Evolutionary conservation across 2,113 vertebrate species (phyloP).

Genomic region (Semnopithecus entellus): DNA sequence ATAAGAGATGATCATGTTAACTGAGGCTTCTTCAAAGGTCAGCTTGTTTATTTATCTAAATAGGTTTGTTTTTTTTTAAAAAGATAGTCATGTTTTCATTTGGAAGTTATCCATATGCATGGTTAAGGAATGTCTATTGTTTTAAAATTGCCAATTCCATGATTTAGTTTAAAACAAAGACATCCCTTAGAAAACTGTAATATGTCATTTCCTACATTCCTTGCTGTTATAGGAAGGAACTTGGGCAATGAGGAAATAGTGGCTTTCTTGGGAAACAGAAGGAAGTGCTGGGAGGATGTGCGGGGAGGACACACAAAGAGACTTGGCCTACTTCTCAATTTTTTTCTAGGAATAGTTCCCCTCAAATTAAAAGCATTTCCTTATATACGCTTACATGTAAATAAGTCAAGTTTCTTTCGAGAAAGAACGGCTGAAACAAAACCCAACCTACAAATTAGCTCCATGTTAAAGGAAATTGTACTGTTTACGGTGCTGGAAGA

Average conservation of each 20-base stretch:
- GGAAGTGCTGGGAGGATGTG: background rate
- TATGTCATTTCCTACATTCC: background rate
- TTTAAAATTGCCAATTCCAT: background rate
- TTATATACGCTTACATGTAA: background rate
- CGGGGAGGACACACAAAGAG: background rate
- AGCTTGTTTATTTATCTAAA: constrained; percentile 57
- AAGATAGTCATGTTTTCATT: constrained; percentile 23
- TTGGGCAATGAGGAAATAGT: background rate
- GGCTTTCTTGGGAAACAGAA: background rate
- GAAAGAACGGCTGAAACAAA: constrained; percentile 20
- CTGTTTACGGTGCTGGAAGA: background rate
- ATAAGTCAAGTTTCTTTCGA: background rate
- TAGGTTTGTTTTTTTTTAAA: constrained; percentile 43
- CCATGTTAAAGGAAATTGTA: background rate
- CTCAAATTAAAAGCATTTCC: background rate
- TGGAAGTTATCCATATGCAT: background rate
- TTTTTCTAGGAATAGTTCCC: background rate
- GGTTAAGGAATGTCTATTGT: constrained; percentile 31
- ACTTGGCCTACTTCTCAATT: background rate
- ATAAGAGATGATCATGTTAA: constrained; percentile 70
- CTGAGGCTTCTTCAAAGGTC: constrained; percentile 65
- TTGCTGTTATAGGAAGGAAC: background rate
- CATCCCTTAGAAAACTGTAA: background rate
- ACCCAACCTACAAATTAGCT: background rate
- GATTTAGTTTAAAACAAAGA: constrained; percentile 45